Evolutionary conservation across 2,113 vertebrate genomes (phyloP).

Genomic region (Ploceus nigricollis): DNA sequence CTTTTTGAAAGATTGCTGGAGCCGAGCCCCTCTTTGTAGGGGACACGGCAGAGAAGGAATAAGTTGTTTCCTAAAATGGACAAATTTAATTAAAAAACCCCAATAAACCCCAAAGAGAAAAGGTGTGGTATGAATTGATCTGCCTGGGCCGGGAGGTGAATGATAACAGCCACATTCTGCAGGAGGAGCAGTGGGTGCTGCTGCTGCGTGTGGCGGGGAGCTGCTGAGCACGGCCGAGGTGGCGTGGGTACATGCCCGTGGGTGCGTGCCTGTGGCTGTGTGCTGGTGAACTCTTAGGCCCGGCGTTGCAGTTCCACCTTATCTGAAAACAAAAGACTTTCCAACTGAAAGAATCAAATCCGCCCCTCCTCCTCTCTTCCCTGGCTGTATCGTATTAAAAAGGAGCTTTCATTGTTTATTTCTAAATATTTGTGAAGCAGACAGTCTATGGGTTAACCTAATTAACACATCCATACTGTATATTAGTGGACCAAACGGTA

Average conservation of each 20-base stretch:
- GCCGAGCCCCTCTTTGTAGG: background rate
- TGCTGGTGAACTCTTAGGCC: background rate
- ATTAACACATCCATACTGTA: slow-evolving; percentile 70
- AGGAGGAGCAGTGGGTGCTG: background rate
- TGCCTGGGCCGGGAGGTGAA: background rate
- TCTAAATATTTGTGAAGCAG: slow-evolving; percentile 74
- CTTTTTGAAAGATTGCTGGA: background rate
- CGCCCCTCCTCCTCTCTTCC: background rate
- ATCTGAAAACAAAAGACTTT: slow-evolving; percentile 53
- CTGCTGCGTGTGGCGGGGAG: background rate
- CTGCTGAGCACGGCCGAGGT: accelerated
- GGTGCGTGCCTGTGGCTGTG: background rate
- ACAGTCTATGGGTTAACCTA: slow-evolving; percentile 69
- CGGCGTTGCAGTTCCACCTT: background rate
- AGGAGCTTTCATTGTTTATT: slow-evolving; percentile 58
- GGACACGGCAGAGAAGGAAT: background rate
- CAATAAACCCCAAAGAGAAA: background rate
- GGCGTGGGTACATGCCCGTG: background rate
- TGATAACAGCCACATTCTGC: background rate
- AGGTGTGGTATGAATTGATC: background rate
- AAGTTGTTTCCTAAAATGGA: background rate
- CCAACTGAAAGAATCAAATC: background rate
- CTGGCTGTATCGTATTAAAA: slow-evolving; percentile 4
- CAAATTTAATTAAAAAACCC: background rate
- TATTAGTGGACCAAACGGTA: slow-evolving; percentile 62